Conservation (phyloP, 2,888 invertebrate genomes). For the Synergus japonicus region DNA sequence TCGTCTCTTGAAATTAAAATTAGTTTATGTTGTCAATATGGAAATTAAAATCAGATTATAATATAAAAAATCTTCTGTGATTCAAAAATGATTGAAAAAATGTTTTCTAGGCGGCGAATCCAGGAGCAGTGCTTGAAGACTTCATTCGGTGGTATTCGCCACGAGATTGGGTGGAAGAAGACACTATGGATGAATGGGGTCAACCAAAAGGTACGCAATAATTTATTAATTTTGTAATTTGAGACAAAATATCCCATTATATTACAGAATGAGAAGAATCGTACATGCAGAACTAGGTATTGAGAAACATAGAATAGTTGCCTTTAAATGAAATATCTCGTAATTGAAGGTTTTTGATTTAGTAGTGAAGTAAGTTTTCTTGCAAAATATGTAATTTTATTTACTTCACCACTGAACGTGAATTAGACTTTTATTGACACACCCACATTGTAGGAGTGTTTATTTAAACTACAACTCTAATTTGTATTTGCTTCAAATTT, state of each 20-base stretch:
- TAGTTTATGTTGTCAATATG: not conserved
- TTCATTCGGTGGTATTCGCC: conserved; percentile 99
- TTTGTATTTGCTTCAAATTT: not conserved
- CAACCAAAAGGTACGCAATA: conserved; percentile 77
- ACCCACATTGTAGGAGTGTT: conserved; percentile 9
- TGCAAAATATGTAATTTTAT: conserved; percentile 39
- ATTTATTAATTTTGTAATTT: conserved; percentile 17
- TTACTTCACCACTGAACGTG: conserved; percentile 26
- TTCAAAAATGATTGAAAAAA: conserved; percentile 22
- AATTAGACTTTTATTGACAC: conserved; percentile 25
- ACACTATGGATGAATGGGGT: conserved; percentile 79
- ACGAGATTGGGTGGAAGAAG: conserved; percentile 91
- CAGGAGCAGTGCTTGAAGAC: conserved; percentile 92
- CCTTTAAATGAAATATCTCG: conserved; percentile 14
- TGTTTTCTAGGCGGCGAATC: conserved; percentile 89
- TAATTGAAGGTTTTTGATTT: conserved; percentile 31
- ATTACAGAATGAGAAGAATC: conserved; percentile 12
- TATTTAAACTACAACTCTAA: conserved; percentile 14
- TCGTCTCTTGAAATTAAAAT: not conserved
- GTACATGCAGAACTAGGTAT: conserved; percentile 22
- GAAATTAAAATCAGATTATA: not conserved
- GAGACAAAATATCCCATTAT: not conserved
- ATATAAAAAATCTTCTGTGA: conserved; percentile 5
- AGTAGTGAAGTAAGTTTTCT: conserved; percentile 31
- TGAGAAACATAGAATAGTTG: conserved; percentile 1